phyloP scores from a whole-genome alignment of 1,140 invertebrate genomes.

The Archegozetes longisetosus region DNA sequence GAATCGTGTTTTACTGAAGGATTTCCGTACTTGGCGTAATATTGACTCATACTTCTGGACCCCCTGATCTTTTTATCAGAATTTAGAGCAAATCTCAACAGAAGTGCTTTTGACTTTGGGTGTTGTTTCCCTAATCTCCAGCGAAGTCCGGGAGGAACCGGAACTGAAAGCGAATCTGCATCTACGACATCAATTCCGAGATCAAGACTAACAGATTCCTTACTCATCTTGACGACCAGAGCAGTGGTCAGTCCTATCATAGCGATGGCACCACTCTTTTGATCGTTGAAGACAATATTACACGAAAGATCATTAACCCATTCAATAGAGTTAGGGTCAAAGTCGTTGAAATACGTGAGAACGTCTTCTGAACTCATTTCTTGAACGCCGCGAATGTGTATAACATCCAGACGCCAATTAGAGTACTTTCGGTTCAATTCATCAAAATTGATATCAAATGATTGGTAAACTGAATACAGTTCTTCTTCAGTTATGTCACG shows the following conservation, averaged over 20 bases:
- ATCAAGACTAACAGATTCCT: constrained; percentile 26
- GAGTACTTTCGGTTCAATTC: constrained; percentile 30
- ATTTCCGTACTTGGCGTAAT: constrained; percentile 11
- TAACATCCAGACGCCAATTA: constrained; percentile 43
- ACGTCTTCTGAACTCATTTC: constrained; percentile 58
- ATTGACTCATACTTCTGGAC: constrained; percentile 23
- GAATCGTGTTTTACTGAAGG: background rate
- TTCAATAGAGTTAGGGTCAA: constrained; percentile 51
- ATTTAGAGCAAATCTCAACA: constrained; percentile 51
- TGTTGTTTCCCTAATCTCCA: constrained; percentile 51
- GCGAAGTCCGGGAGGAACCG: constrained; percentile 44
- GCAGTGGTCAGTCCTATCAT: constrained; percentile 40
- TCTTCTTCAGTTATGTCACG: background rate
- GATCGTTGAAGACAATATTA: constrained; percentile 60
- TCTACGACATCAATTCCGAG: constrained; percentile 20
- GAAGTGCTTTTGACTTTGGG: constrained; percentile 45
- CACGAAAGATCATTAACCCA: constrained; percentile 63
- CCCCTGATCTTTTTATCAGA: background rate
- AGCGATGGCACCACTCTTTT: constrained; percentile 48
- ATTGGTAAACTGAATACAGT: background rate
- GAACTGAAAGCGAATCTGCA: constrained; percentile 24
- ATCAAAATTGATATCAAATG: background rate
- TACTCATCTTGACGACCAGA: constrained; percentile 22
- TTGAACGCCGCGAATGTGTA: constrained; percentile 55
- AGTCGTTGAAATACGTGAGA: constrained; percentile 56